Evolutionary conservation across 2,113 vertebrate genomes (phyloP).

Genomic region (cat (Felis catus)): DNA sequence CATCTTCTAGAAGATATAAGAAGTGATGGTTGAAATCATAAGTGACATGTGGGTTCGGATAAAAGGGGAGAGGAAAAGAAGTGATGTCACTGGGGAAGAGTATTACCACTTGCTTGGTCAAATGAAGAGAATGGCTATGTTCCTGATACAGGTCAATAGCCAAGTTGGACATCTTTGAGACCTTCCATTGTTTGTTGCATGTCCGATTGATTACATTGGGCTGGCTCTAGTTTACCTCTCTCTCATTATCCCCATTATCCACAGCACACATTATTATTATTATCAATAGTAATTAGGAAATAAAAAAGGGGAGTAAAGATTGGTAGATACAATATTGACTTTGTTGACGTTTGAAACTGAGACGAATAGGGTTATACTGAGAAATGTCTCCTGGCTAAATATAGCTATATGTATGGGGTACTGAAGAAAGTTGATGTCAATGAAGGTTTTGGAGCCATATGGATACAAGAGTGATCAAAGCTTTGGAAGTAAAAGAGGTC

Average conservation of each 20-base stretch:
- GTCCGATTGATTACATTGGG: not conserved
- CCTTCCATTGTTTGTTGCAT: not conserved
- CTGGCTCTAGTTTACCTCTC: not conserved
- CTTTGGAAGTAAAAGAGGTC: not conserved
- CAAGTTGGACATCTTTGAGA: not conserved
- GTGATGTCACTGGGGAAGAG: not conserved
- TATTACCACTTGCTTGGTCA: not conserved
- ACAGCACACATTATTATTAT: not conserved
- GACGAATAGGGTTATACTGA: not conserved
- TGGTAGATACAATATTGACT: not conserved
- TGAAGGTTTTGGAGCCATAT: not conserved
- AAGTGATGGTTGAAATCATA: constrained; percentile 17
- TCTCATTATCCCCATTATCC: not conserved
- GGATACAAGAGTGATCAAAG: not conserved
- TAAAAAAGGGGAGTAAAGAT: not conserved
- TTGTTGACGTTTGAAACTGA: not conserved
- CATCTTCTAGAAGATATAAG: not conserved
- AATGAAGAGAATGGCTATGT: not conserved
- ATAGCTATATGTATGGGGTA: not conserved
- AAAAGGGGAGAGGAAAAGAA: not conserved
- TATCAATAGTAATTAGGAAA: not conserved
- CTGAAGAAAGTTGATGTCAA: not conserved
- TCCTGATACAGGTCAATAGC: not conserved
- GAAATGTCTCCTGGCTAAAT: not conserved
- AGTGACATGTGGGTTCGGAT: not conserved